Evolutionary conservation across 1,140 invertebrate species (phyloP).

Genomic region (Tetramorium simillimum): DNA sequence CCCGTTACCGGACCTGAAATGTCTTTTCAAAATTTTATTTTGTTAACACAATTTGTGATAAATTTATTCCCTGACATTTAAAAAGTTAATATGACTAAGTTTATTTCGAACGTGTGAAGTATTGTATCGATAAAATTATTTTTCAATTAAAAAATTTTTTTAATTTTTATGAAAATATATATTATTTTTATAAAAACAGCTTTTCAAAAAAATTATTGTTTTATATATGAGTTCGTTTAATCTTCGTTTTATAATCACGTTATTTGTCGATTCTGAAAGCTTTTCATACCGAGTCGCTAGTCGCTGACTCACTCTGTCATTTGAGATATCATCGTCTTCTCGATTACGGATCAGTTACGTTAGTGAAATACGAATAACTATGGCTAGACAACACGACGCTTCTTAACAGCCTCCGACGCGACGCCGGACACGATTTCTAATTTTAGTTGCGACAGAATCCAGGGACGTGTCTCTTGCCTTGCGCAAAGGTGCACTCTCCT

Average conservation of each 20-base stretch:
- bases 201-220: background rate
- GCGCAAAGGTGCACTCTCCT: conserved; percentile 12
- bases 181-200: background rate
- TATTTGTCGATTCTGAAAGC: background rate
- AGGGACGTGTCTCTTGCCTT: conserved; percentile 63
- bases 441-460: conserved; percentile 71
- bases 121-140: background rate
- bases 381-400: conserved; percentile 74
- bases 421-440: conserved; percentile 65
- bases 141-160: background rate
- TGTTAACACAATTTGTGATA: conserved; percentile 12
- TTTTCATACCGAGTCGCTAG: background rate
- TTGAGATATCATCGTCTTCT: conserved; percentile 43
- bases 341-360: conserved; percentile 69
- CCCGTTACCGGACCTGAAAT: background rate
- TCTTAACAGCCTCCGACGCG: conserved; percentile 59
- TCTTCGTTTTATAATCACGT: background rate
- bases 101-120: background rate
- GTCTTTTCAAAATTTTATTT: background rate
- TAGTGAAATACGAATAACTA: conserved; percentile 65
- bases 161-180: background rate
- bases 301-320: conserved; percentile 49
- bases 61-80: background rate
- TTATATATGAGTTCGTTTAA: background rate
- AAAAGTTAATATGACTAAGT: background rate